These are phyloP conservation scores for Conistra vaccinii DNA, from an alignment of 2,888 invertebrate genomes.

Conservation along the genomic window DNA sequence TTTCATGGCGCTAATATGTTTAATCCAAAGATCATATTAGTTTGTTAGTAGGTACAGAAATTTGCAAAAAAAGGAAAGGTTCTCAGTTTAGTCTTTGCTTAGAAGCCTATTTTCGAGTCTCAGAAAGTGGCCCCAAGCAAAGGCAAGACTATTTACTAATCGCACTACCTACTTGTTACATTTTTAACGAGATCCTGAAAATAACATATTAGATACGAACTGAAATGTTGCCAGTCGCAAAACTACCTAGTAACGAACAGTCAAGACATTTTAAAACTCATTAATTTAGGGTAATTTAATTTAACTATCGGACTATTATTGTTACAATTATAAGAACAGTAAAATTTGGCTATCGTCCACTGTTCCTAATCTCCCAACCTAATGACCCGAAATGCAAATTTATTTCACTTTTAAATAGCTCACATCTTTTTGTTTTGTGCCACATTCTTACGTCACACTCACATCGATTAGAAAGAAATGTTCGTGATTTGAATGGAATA, in stretches of 20 bases:
- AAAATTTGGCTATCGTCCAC: constrained; percentile 58
- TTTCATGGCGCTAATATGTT: constrained; percentile 40
- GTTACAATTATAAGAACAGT: constrained; percentile 58
- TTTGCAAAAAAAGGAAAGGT: background rate
- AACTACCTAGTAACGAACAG: constrained; percentile 11
- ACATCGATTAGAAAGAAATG: constrained; percentile 31
- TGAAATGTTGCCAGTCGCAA: background rate
- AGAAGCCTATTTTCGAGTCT: background rate
- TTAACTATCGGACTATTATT: constrained; percentile 50
- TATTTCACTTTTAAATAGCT: constrained; percentile 58
- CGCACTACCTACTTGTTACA: too few relatives aligned
- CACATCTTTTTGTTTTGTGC: constrained; percentile 42
- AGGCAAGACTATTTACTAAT: background rate
- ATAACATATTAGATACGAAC: background rate
- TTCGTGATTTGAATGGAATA: constrained; percentile 1
- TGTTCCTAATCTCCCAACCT: constrained; percentile 57
- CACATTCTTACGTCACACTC: constrained; percentile 39
- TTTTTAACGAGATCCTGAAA: background rate
- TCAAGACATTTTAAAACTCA: constrained; percentile 29
- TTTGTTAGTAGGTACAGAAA: background rate
- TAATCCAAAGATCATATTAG: constrained; percentile 36
- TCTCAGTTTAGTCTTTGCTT: background rate
- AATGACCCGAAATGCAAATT: constrained; percentile 62
- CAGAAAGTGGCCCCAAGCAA: background rate
- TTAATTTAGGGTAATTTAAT: constrained; percentile 47